Evolutionary conservation across 1,140 invertebrate genomes (phyloP), one percentile per base, ranked within the genome.

Genomic region (Goniozus legneri): DNA sequence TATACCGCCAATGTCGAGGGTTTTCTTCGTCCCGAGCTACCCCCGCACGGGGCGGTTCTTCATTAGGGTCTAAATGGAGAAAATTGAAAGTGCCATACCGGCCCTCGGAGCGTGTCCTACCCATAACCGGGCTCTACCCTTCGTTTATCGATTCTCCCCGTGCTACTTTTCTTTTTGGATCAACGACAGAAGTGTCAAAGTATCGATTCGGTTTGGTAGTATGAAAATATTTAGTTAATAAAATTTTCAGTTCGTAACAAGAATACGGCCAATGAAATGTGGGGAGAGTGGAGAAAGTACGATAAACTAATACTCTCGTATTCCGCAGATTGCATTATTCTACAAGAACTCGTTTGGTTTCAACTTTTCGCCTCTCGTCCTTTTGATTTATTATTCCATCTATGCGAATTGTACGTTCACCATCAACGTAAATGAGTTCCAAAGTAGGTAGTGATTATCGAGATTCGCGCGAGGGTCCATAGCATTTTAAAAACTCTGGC

Each of bases 11-110:
- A 27, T 36, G 52, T 49, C 52, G 43, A 53, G 56, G 46, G 51
- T 45, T 57, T 62, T 60, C 52, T 61, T 47, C 58, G 43, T 50
- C 24, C 24, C 4, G 24, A 27, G 10, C 24, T 58, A 58, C 47
- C 54, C 56, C 37, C 43, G n/a, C n/a, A n/a, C 43, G 46, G 52
- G 47, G 52, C 45, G 60, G 58, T 56, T 56, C 65, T 69, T 69
- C 64, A 63, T 71, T 68, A 69, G 39, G 46, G 33, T 37, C 54
- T 60, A 67, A 67, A 68, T 67, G 56, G 64, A 56, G 60, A 64
- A 67, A 69, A 71, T 71, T 69, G 65, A 69, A 71, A 67, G 65
- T 57, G 55, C 54, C 56, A 24, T 39, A 41, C 44, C 47, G 45
- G 8, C 21, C 24, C 18, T 39, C 19, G 6, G 2, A 27, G 30